Conservation (phyloP, 2,888 invertebrate species). For the Malachius bipustulatus region DNA sequence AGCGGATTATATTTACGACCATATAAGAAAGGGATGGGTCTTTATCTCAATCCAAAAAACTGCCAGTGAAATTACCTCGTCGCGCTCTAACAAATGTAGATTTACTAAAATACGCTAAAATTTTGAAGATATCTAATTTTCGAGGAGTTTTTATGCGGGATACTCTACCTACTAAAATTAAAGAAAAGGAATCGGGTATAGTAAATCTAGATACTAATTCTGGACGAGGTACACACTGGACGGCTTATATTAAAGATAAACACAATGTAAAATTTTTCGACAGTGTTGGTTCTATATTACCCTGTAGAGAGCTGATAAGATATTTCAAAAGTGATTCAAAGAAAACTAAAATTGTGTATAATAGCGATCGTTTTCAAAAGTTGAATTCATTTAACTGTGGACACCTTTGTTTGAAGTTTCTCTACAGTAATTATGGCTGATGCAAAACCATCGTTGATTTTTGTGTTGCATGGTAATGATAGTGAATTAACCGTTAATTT, state of each 20-base stretch:
- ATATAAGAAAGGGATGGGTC: too few relatives aligned
- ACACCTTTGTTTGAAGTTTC: slow-evolving; percentile 17
- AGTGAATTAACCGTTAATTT: slow-evolving; percentile 5
- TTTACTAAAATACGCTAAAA: slow-evolving; percentile 14
- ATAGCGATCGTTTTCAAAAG: slow-evolving; percentile 9
- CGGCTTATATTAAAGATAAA: slow-evolving; percentile 12
- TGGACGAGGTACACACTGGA: slow-evolving; percentile 16
- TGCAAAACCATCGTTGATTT: slow-evolving; percentile 6
- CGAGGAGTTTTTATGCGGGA: slow-evolving; percentile 18
- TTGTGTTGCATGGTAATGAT: slow-evolving; percentile 4
- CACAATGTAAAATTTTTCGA: slow-evolving; percentile 15
- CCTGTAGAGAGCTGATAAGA: slow-evolving; percentile 14
- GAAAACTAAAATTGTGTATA: slow-evolving; percentile 5
- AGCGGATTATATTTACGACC: too few relatives aligned
- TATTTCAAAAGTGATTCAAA: slow-evolving; percentile 12
- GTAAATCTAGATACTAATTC: slow-evolving; percentile 14
- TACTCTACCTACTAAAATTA: slow-evolving; percentile 12
- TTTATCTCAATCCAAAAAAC: slow-evolving; percentile 16
- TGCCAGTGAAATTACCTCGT: slow-evolving; percentile 15
- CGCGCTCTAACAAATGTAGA: slow-evolving; percentile 15
- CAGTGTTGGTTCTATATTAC: slow-evolving; percentile 14
- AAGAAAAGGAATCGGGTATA: slow-evolving; percentile 13
- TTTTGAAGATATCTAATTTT: slow-evolving; percentile 16
- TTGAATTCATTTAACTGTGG: slow-evolving; percentile 12
- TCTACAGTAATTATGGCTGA: slow-evolving; percentile 8